Percentiles rank a stretch among this genome's conserved stretches.
These are phyloP conservation scores for Tromatobia lineatoria DNA, from an alignment of 2,888 invertebrate genomes.

Conservation along the genomic window DNA sequence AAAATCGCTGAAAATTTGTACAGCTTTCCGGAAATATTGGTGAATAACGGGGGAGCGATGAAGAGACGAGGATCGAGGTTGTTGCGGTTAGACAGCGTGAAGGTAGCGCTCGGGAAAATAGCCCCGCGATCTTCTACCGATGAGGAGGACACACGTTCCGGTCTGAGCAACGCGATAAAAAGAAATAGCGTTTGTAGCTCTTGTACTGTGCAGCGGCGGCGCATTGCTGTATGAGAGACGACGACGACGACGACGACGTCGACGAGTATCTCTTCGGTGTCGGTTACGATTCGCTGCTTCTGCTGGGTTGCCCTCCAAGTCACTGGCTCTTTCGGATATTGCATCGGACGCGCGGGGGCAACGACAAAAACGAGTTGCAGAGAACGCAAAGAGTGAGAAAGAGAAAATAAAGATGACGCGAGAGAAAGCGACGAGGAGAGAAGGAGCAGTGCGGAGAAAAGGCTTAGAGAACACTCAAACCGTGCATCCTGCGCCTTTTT, in stretches of 20 bases:
- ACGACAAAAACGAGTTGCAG: slow-evolving; percentile 44
- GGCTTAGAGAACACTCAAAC: slow-evolving; percentile 62
- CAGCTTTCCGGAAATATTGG: slow-evolving; percentile 1
- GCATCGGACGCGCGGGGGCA: slow-evolving; percentile 50
- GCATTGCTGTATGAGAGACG: slow-evolving; percentile 16
- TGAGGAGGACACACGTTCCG: slow-evolving; percentile 56
- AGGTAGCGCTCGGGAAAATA: slow-evolving; percentile 22
- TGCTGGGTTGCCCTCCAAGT: neutral
- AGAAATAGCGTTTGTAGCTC: slow-evolving; percentile 44
- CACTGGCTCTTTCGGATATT: slow-evolving; percentile 67
- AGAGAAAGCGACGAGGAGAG: slow-evolving; percentile 34
- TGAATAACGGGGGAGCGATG: slow-evolving; percentile 8
- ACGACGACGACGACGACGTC: slow-evolving; percentile 4
- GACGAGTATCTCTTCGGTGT: slow-evolving; percentile 53
- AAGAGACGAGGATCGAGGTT: slow-evolving; percentile 42
- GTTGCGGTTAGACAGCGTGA: slow-evolving; percentile 41
- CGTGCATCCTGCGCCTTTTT: slow-evolving; percentile 71
- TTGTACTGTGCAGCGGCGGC: neutral
- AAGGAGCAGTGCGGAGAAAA: slow-evolving; percentile 39
- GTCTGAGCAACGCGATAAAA: slow-evolving; percentile 49
- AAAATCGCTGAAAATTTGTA: neutral
- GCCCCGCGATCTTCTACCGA: slow-evolving; percentile 5
- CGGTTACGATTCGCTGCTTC: slow-evolving; percentile 71
- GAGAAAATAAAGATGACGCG: slow-evolving; percentile 50
- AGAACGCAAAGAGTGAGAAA: slow-evolving; percentile 34